Percentiles rank a stretch among this genome's conserved stretches.
Evolutionary conservation across 2,797 vertebrate species (phyloP).

Genomic region (Psittacula derbiana): DNA sequence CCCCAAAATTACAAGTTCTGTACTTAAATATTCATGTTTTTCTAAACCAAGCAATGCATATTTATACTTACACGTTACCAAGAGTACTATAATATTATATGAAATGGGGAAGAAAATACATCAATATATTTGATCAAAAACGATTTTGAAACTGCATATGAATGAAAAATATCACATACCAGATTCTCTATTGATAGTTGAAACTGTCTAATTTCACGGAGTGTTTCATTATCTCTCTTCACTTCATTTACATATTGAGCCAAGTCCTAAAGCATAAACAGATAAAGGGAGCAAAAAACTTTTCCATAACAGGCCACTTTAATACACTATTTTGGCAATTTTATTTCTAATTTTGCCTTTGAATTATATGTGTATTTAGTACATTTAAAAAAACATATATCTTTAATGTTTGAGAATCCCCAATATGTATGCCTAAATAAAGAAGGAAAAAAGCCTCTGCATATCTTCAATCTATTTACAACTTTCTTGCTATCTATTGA

Average conservation of each 20-base stretch:
- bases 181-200: constrained; percentile 97
- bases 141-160: background rate
- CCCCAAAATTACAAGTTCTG: background rate
- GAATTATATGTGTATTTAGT: background rate
- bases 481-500: background rate
- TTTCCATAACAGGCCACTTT: background rate
- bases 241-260: constrained; percentile 99
- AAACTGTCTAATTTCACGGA: constrained; percentile 94
- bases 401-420: background rate
- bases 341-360: background rate
- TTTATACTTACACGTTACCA: background rate
- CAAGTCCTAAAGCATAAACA: constrained; percentile 85
- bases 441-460: background rate
- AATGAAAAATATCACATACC: constrained; percentile 76
- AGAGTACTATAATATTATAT: background rate
- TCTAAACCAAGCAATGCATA: background rate
- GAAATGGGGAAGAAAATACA: background rate
- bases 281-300: background rate
- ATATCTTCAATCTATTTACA: background rate
- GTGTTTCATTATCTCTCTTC: constrained; percentile 96
- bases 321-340: background rate
- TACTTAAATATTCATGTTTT: background rate
- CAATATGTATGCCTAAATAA: background rate
- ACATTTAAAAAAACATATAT: background rate
- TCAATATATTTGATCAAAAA: background rate